Conservation (phyloP, 30 jellyfish, hydroid and myxozoan species). For the Hydractinia echinata region DNA sequence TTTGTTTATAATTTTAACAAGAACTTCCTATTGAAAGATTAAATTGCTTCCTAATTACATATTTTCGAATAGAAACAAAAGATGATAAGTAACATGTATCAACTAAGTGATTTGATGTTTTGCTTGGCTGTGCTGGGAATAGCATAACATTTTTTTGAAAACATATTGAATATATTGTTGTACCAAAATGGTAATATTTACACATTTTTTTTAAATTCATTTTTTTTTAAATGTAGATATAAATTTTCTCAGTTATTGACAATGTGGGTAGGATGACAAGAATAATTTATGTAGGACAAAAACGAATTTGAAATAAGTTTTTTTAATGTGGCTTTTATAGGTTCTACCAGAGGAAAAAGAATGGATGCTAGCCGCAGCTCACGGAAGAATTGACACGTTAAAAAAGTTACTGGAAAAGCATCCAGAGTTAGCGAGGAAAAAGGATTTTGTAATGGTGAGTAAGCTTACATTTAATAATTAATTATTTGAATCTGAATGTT, state of each 20-base stretch:
- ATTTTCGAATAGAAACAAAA: too few species aligned
- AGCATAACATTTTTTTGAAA: too few species aligned
- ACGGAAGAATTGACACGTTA: constrained; percentile 49
- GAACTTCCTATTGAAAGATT: background rate
- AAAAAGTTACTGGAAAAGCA: constrained; percentile 48
- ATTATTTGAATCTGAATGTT: too few species aligned
- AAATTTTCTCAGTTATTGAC: too few species aligned
- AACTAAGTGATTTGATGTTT: too few species aligned
- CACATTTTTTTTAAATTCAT: background rate
- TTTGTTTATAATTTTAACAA: background rate
- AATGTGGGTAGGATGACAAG: too few species aligned
- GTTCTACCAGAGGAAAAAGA: constrained; percentile 44
- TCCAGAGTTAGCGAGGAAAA: constrained; percentile 61
- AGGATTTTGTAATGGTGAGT: constrained; percentile 73
- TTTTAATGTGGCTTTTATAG: background rate
- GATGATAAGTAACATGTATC: too few species aligned
- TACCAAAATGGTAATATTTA: background rate
- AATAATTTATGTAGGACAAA: too few species aligned
- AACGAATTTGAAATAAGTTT: background rate
- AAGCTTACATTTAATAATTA: too few species aligned
- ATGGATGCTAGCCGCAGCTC: constrained; percentile 68
- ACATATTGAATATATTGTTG: too few species aligned
- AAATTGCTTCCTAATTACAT: too few species aligned
- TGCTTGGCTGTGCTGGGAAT: too few species aligned
- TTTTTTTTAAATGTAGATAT: background rate